Base-by-base conservation (phyloP, 35 echinoderm and acorn worm species). In the Lytechinus variegatus region DNA sequence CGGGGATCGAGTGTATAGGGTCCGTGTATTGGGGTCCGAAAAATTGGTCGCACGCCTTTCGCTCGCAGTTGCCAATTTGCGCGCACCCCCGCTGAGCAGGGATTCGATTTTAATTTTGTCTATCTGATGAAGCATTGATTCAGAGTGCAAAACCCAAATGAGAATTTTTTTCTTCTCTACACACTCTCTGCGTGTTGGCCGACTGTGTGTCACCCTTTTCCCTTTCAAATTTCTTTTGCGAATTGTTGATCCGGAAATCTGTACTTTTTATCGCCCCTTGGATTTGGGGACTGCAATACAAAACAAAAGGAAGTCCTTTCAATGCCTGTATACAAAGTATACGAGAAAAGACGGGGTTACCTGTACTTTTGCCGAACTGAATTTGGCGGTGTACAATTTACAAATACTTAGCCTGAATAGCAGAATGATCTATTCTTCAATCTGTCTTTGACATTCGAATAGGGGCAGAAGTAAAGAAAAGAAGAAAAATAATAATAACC, bases 51-150 rank as follows among this genome's bases (percentile, higher is more conserved):
- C 66, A 79, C 88, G 28, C 88, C 88, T 90, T 90, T 90, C 88
- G 28, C 52, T 90, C 88, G 29, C 88, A 54, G 92, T 93, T 93
- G 92, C 55, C 92, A 93, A 93, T 93, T 93, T 93, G 92, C 16
- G 57, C 12, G 11, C 4, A 16, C 28, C 92, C 54, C 92, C 92
- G 92, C 92, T 93, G 92, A 55, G 92, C 27, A 54, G 57, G 92
- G 92, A 93, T 93, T 93, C 92, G 92, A 93, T 93, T 93, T 93
- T 93, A 55, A 93, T 93, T 93, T 57, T 14, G 92, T 93, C 9
- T 93, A 53, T 55, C 53, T 27, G 29, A 57, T 93, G 13, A 27
- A 27, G 14, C 92, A 93, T 93, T 93, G 92, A 93, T 93, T 93
- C 52, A 1, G 27, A 33, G 92, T 57, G 53, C 9, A 33, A 90